These are phyloP conservation scores for Dyspetes luteomarginatus DNA, from an alignment of 2,888 invertebrate species.

Conservation along the genomic window DNA sequence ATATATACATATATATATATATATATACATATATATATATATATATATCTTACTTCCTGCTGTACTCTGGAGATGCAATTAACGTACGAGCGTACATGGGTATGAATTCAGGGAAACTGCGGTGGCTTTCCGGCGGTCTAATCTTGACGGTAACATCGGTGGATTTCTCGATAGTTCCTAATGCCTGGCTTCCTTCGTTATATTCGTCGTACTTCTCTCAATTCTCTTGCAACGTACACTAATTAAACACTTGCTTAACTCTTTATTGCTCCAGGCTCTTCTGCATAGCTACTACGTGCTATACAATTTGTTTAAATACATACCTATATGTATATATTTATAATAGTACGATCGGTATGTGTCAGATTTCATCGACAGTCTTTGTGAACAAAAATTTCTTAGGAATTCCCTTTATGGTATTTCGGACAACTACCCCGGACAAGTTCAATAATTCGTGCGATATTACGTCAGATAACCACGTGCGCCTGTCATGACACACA, in stretches of 20 bases:
- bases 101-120: conserved; percentile 28
- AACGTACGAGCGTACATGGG: conserved; percentile 10
- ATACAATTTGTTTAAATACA: too few relatives aligned
- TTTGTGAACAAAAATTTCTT: background rate
- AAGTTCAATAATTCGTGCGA: conserved; percentile 41
- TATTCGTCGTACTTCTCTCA: conserved; percentile 4
- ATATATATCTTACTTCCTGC: background rate
- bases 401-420: background rate
- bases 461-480: conserved; percentile 29
- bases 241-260: conserved; percentile 55
- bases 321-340: background rate
- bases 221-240: conserved; percentile 29
- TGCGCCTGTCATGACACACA: background rate
- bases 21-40: background rate
- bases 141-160: conserved; percentile 31
- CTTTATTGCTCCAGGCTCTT: conserved; percentile 28
- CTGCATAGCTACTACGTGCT: background rate
- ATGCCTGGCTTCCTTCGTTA: background rate
- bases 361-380: background rate
- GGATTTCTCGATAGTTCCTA: conserved; percentile 21
- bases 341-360: background rate
- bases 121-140: conserved; percentile 35
- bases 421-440: background rate
- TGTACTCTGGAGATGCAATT: conserved; percentile 24
- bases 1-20: background rate